Evolutionary conservation across 2,113 vertebrate species (phyloP).

Genomic region (Aspidoscelis tigris): DNA sequence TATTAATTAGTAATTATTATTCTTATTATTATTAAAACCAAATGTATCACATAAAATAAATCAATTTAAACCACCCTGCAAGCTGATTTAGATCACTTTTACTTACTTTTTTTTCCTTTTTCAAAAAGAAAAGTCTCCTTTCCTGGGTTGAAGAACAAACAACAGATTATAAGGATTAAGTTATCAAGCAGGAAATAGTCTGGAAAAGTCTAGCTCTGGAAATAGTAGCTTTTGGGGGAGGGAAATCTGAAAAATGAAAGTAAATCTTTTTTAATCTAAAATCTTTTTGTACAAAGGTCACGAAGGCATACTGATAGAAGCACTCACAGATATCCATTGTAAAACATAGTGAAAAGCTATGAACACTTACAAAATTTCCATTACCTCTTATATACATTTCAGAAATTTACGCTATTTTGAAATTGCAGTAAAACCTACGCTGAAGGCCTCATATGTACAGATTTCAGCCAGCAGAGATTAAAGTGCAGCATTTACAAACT

Average conservation of each 20-base stretch:
- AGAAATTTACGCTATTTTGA: neutral
- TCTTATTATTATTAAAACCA: too few relatives aligned
- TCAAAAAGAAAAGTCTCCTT: neutral
- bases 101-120: neutral
- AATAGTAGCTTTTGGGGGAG: neutral
- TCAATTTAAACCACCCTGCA: neutral
- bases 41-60: too few relatives aligned
- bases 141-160: neutral
- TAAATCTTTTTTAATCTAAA: neutral
- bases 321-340: neutral
- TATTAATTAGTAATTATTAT: too few relatives aligned
- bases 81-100: slow-evolving; percentile 7
- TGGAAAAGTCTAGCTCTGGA: neutral
- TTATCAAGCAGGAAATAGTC: neutral
- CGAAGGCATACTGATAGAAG: neutral
- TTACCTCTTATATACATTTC: neutral
- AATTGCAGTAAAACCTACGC: neutral
- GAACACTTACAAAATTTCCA: neutral
- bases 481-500: too few relatives aligned
- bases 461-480: too few relatives aligned
- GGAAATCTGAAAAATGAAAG: neutral
- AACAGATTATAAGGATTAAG: neutral
- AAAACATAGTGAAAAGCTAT: neutral
- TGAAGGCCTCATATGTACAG: neutral
- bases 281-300: neutral